These are phyloP conservation scores for Tamias sibiricus DNA, from an alignment of 2,113 vertebrate genomes.

Conservation along the genomic window DNA sequence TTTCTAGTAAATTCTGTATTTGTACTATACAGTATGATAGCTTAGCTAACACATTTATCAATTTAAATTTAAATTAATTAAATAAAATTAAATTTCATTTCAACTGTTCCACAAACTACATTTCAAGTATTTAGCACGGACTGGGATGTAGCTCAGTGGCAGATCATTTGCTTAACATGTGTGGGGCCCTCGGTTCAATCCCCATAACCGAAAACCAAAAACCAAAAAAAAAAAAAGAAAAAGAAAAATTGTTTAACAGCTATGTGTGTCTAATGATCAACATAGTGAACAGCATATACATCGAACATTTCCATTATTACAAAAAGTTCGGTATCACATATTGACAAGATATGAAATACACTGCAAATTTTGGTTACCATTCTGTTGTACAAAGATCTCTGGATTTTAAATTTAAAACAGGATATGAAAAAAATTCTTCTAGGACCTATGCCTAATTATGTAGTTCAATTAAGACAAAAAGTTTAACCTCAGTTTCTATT, in stretches of 20 bases:
- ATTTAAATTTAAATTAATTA: slow-evolving; percentile 31
- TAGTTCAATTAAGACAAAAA: not conserved
- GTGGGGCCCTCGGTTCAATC: not conserved
- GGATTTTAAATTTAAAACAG: not conserved
- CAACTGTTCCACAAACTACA: not conserved
- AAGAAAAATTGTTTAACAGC: too few species aligned
- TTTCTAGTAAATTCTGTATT: not conserved
- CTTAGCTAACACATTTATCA: not conserved
- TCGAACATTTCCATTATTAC: not conserved
- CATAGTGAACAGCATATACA: not conserved
- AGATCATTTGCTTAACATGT: not conserved
- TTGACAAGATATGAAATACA: not conserved
- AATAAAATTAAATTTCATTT: slow-evolving; percentile 40
- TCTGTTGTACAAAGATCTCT: not conserved
- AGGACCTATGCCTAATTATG: not conserved
- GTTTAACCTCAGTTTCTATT: not conserved
- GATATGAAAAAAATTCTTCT: slow-evolving; percentile 12
- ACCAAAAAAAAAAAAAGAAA: too few species aligned
- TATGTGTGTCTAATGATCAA: not conserved
- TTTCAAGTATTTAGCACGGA: not conserved
- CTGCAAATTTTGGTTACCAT: not conserved
- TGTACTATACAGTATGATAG: not conserved
- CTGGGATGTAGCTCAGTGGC: not conserved
- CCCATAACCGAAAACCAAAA: not conserved
- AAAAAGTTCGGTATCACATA: not conserved